Evolutionary conservation across 2,113 vertebrate species (phyloP).

Genomic region (Salvelinus alpinus): DNA sequence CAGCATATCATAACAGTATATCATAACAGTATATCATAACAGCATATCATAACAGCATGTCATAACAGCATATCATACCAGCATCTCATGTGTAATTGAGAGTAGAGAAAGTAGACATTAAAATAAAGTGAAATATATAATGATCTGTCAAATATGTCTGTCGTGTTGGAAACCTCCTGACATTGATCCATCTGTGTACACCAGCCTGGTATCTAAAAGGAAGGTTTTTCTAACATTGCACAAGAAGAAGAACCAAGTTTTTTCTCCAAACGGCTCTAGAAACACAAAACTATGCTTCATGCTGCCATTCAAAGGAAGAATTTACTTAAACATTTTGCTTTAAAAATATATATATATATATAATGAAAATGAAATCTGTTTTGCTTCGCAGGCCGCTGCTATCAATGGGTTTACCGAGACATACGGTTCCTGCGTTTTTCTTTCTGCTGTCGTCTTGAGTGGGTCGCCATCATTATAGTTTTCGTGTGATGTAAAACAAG

Average conservation of each 20-base stretch:
- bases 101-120: slow-evolving; percentile 24
- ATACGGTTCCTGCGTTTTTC: slow-evolving; percentile 50
- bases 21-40: too few species aligned
- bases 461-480: slow-evolving; percentile 70
- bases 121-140: slow-evolving; percentile 17
- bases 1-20: too few species aligned
- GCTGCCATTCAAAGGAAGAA: slow-evolving; percentile 65
- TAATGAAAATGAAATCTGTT: slow-evolving; percentile 62
- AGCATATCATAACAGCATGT: too few species aligned
- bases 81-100: slow-evolving; percentile 26
- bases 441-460: slow-evolving; percentile 58
- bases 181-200: background rate
- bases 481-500: slow-evolving; percentile 64
- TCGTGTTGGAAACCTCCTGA: too few species aligned
- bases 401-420: slow-evolving; percentile 36
- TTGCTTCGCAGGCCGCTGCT: slow-evolving; percentile 21
- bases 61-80: too few species aligned
- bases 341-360: background rate
- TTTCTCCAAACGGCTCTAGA: slow-evolving; percentile 55
- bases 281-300: slow-evolving; percentile 39
- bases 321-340: slow-evolving; percentile 47
- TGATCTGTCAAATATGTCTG: too few species aligned
- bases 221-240: too few species aligned
- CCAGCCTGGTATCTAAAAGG: too few species aligned
- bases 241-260: slow-evolving; percentile 18